A percentile compares a stretch with the other conserved stretches of the same genome.
phyloP scores from a whole-genome alignment of 2,797 vertebrate species.

The Xiphophorus birchmanni region DNA sequence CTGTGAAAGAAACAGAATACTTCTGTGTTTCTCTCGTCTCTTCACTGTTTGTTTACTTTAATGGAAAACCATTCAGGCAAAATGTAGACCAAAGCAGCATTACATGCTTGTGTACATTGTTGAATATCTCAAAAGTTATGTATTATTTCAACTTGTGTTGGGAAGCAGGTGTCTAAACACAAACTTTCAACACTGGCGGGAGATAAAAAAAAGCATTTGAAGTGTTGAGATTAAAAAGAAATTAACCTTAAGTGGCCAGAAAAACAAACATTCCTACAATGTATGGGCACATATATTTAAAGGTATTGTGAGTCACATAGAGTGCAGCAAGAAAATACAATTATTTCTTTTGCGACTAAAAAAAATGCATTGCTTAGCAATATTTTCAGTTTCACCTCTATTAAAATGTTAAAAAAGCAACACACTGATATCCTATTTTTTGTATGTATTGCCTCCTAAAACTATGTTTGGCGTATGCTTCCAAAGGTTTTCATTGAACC shows the following conservation, averaged over 20 bases:
- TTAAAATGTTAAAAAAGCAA: no score
- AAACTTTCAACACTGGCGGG: slow-evolving; percentile 22
- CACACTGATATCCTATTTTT: not conserved
- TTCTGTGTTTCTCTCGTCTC: slow-evolving; percentile 12
- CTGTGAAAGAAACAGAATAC: slow-evolving; percentile 44
- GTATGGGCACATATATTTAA: not conserved
- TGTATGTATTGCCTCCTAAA: not conserved
- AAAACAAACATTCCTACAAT: not conserved
- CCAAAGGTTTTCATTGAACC: not conserved
- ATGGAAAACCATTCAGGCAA: slow-evolving; percentile 44
- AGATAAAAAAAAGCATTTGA: not conserved
- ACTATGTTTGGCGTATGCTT: not conserved
- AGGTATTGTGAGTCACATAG: slow-evolving; percentile 2
- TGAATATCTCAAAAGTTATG: slow-evolving; percentile 17
- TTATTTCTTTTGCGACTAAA: not conserved
- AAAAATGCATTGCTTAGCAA: not conserved
- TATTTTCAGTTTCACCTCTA: not conserved
- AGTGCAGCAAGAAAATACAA: not conserved
- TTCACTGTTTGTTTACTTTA: slow-evolving; percentile 23
- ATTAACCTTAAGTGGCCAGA: slow-evolving; percentile 27
- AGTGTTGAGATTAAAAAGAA: slow-evolving; percentile 29
- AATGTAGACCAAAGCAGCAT: slow-evolving; percentile 41
- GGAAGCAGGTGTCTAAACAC: slow-evolving; percentile 20
- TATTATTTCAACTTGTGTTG: slow-evolving; percentile 32
- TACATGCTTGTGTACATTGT: slow-evolving; percentile 26